Evolutionary conservation across 2,797 vertebrate genomes (phyloP), one percentile per base, ranked within the genome.

Genomic region (Arctocebus calabarensis): DNA sequence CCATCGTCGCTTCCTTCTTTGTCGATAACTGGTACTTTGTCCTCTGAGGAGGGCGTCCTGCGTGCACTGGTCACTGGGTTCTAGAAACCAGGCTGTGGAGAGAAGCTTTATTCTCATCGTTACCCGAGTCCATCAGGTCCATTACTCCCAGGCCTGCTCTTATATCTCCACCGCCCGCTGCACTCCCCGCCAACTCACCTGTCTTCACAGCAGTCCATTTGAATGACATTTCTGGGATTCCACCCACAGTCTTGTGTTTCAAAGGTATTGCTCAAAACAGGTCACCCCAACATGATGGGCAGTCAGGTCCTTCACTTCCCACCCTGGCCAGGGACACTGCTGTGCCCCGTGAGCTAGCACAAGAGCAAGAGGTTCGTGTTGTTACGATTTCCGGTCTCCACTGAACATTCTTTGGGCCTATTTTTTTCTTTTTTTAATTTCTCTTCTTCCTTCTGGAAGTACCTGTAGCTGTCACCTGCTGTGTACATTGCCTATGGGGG

Each of bases 241-340:
- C 14, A 40, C 52, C 34, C 12, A 32, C 3, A 2, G 2, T 17
- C 43, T 12, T 23, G 6, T 11, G 64, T 64, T 13, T 90, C 55
- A 5, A 11, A 13, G 0, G 23, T 13, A 19, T 3, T 5, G 52
- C 78, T 29, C 10, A 27, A 59, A 29, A 27, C 10, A 61, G 7
- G 34, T 81, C 1, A 0, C 16, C 0, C 0, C 4, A 20, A 5
- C n/a, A 34, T 19, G 0, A 2, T 13, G 5, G 22, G 4, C 2
- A 5, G 25, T 14, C 1, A 0, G 1, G 8, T 2, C 5, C 29
- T 34, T 25, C 12, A 1, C 7, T 19, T 10, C 27, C 40, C 3
- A 11, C 45, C 14, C 2, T 59, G 0, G 3, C 66, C 11, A 0
- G 52, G 57, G 4, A 13, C 2, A 0, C 22, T 64, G 5, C 3